Evolutionary conservation across 2,888 invertebrate species (phyloP), one percentile per base, ranked within the genome.

Genomic region (Eupithecia dodoneata): DNA sequence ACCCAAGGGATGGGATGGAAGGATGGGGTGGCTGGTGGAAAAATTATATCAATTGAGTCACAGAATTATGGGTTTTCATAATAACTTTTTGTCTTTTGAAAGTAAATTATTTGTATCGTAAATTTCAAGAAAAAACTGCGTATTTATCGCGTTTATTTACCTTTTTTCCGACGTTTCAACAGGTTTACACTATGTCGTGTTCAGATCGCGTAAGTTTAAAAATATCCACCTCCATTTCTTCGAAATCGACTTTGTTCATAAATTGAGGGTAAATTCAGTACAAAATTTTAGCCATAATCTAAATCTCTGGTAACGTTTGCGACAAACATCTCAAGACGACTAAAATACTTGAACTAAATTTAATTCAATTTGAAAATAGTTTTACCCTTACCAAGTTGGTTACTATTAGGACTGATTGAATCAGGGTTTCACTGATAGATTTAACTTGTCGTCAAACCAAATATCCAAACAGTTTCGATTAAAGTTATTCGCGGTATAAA

Each of bases 1-100:
- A 63, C 82, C 72, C 80, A 6, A 9, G 82, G 79, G 82, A 6
- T 13, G 81, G 78, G 80, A 78, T 55, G 30, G 42, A 18, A 66
- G 73, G 67, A 69, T 66, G 73, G 15, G 18, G 49, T 42, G 13
- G 6, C 15, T 69, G 67, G n/a, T 44, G 15, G 42, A 69, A 69
- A 67, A n/a, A 44, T 69, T 42, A 66, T 42, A 66, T 42, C 42
- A 66, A 30, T 59, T 59, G 59, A 0, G 3, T 59, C 18, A 30
- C 30, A 18, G 30, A 63, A 63, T 63, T 10, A 63, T 30, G 63
- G 4, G 10, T 63, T n/a, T n/a, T n/a, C n/a, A n/a, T n/a, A n/a
- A n/a, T n/a, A n/a, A n/a, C n/a, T n/a, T n/a, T 30, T 30, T 30
- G 30, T 30, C 30, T 30, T 30, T 30, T 30, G 30, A 30, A 30